Evolutionary conservation across 2,797 vertebrate genomes (phyloP), one percentile per base, ranked within the genome.

Genomic region (Myotis daubentonii): DNA sequence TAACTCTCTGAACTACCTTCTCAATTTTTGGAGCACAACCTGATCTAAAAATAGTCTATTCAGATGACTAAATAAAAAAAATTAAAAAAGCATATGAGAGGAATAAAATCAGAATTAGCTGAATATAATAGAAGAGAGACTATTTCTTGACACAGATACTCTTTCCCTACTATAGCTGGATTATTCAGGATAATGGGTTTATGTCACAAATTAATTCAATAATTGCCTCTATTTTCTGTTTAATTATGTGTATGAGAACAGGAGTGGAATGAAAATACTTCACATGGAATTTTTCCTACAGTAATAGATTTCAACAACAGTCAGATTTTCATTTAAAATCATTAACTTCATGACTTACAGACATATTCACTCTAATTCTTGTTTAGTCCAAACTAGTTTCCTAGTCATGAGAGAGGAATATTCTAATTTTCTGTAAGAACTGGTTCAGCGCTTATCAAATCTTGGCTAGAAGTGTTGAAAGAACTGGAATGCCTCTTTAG

Each of bases 161-260:
- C 6, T 74, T 83, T 93, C 33, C 11, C n/a, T 95, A 38, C 9
- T 28, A 13, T 65, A 74, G 33, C 28, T 36, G 33, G 47, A 28
- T 72, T 17, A 44, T 47, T 96, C 4, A 25, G 36, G 36, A 28
- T 76, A 82, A 86, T 55, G 60, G 74, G 53, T 80, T 65, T 60
- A 75, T 74, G 30, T 44, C 41, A 78, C 57, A 84, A 72, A 87
- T 88, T 70, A 76, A 86, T 3, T 93, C 65, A 95, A 51, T 25
- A 57, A 47, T 92, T 28, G 5, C 53, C 4, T 89, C 36, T 28
- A n/a, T 49, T 84, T 96, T 85, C 16, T 81, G 33, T 79, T 92
- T 60, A 49, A 38, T 91, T 85, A 11, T 62, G 16, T 85, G 36
- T 22, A 51, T 74, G 6, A 75, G 36, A 23, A 28, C 6, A 79